phyloP scores from a whole-genome alignment of 2,113 vertebrate genomes.

The Gymnarchus niloticus region DNA sequence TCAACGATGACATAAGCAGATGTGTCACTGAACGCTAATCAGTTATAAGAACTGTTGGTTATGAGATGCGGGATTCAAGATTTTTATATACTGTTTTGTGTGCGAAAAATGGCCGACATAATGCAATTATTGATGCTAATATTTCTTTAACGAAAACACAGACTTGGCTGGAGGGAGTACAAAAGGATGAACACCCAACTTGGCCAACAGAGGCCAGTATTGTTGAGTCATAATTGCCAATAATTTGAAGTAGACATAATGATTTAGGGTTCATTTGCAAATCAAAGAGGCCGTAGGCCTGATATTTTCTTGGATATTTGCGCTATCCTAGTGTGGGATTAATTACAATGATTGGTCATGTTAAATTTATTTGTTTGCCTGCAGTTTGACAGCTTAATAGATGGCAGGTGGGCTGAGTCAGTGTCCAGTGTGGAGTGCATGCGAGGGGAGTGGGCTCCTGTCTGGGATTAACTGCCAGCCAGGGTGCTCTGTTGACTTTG shows the following conservation, averaged over 20 bases:
- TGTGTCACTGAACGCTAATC: background rate
- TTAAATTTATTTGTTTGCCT: constrained; percentile 6
- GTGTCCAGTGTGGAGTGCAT: background rate
- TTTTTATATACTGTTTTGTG: background rate
- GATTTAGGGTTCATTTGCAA: background rate
- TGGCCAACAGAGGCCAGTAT: background rate
- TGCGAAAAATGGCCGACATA: no score
- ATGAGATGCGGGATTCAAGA: background rate
- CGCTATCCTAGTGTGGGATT: constrained; percentile 12
- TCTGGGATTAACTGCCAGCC: background rate
- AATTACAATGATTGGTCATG: background rate
- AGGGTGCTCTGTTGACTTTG: background rate
- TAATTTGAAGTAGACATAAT: background rate
- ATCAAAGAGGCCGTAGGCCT: constrained; percentile 7
- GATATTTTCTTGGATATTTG: background rate
- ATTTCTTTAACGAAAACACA: background rate
- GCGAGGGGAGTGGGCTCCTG: background rate
- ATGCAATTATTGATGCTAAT: background rate
- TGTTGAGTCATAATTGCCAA: background rate
- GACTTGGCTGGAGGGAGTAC: background rate
- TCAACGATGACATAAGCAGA: background rate
- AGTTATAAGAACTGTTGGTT: background rate
- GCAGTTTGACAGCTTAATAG: constrained; percentile 7
- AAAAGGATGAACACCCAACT: background rate
- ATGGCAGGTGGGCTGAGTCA: background rate